A percentile compares a stretch with the other conserved stretches of the same genome.
Evolutionary conservation across 2,797 vertebrate genomes (phyloP).

Genomic region (Hippoglossus hippoglossus): DNA sequence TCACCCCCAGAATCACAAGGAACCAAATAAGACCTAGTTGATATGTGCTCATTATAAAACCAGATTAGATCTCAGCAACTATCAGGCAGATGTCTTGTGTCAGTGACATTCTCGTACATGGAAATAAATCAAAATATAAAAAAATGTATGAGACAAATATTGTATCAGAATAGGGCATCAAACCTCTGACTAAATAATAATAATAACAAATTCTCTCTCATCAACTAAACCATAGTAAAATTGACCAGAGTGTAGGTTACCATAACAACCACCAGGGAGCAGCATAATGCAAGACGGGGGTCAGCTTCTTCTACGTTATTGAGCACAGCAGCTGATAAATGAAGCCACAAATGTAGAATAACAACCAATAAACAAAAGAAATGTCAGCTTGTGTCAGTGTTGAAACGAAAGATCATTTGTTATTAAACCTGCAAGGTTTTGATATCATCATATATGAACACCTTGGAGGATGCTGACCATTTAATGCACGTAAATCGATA

Average conservation of each 20-base stretch:
- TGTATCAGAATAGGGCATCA: too few species aligned
- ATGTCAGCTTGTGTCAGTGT: neutral
- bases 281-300: slow-evolving; percentile 44
- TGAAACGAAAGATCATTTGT: neutral
- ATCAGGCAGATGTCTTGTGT: neutral
- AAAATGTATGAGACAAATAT: neutral
- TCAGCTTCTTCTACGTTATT: neutral
- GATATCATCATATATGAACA: neutral
- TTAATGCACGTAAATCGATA: neutral
- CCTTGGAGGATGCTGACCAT: too few species aligned
- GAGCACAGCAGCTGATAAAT: slow-evolving; percentile 1
- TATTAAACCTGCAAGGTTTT: neutral
- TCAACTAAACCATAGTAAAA: neutral
- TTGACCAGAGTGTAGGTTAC: slow-evolving; percentile 24
- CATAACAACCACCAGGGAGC: slow-evolving; percentile 62
- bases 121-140: neutral
- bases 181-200: neutral
- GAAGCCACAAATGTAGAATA: neutral
- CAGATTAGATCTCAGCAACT: neutral
- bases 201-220: neutral
- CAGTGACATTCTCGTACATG: neutral
- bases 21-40: slow-evolving; percentile 8
- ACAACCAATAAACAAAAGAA: neutral
- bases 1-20: slow-evolving; percentile 1
- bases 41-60: slow-evolving; percentile 4